Evolutionary conservation across 2,113 vertebrate genomes (phyloP).

Genomic region (Cyphomyrus plagiostoma): DNA sequence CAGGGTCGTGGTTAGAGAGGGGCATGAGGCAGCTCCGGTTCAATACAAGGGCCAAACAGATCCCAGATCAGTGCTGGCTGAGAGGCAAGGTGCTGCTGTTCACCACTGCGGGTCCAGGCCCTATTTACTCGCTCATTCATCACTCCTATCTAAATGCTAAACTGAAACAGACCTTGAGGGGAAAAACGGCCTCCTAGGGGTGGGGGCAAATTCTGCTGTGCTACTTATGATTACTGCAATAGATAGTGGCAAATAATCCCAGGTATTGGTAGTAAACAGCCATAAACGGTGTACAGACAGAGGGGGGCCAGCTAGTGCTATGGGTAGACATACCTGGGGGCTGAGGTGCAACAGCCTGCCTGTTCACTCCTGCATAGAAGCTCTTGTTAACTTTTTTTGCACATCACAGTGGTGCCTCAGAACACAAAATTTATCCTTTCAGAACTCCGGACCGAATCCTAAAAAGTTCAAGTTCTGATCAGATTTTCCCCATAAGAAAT

Average conservation of each 20-base stretch:
- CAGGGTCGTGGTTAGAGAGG: background rate
- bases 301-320: slow-evolving; percentile 14
- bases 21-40: background rate
- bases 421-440: too few relatives aligned
- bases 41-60: background rate
- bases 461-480: too few relatives aligned
- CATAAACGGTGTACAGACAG: slow-evolving; percentile 36
- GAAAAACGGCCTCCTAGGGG: slow-evolving; percentile 20
- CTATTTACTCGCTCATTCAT: slow-evolving; percentile 43
- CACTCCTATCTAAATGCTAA: slow-evolving; percentile 64
- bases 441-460: too few relatives aligned
- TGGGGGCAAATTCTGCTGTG: slow-evolving; percentile 40
- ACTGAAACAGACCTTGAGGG: slow-evolving; percentile 49
- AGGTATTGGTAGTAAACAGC: background rate
- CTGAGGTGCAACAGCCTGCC: background rate
- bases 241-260: background rate
- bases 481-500: too few relatives aligned
- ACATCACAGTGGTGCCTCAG: too few relatives aligned
- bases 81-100: background rate
- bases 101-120: background rate
- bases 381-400: too few relatives aligned
- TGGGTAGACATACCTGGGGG: background rate
- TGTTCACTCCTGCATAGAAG: background rate
- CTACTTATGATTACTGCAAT: slow-evolving; percentile 15
- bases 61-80: slow-evolving; percentile 2